Evolutionary conservation across 2,113 vertebrate species (phyloP).

Genomic region (Suncus etruscus): DNA sequence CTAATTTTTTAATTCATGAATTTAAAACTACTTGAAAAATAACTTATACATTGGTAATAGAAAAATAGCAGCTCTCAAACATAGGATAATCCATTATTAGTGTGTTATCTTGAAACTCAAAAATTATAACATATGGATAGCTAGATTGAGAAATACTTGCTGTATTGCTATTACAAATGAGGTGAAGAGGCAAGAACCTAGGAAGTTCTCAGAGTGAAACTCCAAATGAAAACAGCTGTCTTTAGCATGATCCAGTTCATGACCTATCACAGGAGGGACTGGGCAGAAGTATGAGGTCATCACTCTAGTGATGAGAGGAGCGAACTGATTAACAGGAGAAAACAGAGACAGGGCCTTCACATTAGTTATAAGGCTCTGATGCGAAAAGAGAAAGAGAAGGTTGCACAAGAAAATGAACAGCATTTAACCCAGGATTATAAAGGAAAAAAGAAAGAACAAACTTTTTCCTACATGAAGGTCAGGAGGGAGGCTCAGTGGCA

Average conservation of each 20-base stretch:
- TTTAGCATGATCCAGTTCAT: accelerated
- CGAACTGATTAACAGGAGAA: background rate
- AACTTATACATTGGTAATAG: slow-evolving; percentile 54
- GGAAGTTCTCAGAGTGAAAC: background rate
- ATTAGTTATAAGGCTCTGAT: accelerated
- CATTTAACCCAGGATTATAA: background rate
- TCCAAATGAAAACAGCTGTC: accelerated
- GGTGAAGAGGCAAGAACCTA: background rate
- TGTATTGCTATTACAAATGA: background rate
- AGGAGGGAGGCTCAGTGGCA: too few species aligned
- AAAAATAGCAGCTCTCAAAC: background rate
- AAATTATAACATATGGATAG: background rate
- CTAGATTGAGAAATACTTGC: background rate
- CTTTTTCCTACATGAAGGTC: background rate
- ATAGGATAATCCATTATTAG: background rate
- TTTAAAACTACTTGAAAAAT: slow-evolving; percentile 78
- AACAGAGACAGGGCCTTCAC: background rate
- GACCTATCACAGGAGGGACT: accelerated
- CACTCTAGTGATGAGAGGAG: too few species aligned
- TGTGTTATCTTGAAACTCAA: background rate
- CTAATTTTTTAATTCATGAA: slow-evolving; percentile 72
- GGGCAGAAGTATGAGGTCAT: accelerated
- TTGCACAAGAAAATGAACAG: too few species aligned
- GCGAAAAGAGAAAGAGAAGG: background rate
- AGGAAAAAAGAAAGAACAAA: background rate